Base-by-base conservation (phyloP, 2,797 vertebrate species). In the Micrastur ruficollis region DNA sequence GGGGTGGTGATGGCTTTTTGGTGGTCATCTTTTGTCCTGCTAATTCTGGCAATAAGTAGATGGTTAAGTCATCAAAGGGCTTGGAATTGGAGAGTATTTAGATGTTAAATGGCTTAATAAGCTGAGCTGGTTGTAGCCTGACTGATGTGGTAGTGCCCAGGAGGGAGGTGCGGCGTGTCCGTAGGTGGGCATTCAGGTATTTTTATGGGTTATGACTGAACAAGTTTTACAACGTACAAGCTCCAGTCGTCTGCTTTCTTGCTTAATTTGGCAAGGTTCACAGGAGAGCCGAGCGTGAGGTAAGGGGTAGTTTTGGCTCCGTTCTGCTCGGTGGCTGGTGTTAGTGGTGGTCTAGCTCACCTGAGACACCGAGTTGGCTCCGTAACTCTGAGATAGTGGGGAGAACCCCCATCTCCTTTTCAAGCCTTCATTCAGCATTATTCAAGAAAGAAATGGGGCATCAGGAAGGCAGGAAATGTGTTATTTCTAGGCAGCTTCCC, bases 151-250 rank as follows among this genome's bases (percentile, higher is more conserved):
- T 25, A 62, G 89, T 3, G 9, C 75, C 86, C 44, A 52, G 26
- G 12, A 38, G 44, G 67, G 78, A 29, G 8, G 26, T 1, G 2
- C 3, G 21, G 27, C 2, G 1, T 66, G 74, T 40, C 81, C 0
- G 1, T 71, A 85, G 93, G 79, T 93, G 82, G 78, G 71, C 74
- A 55, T 29, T 82, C 78, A 59, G 91, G 93, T 89, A 76, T 97
- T 97, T 97, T 96, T 91, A 94, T 83, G 79, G 85, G 75, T 46
- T 91, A 11, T 90, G 94, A 82, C 72, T 93, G 90, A 58, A 49
- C 32, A 52, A 46, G 22, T 76, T 94, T 95, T 93, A 74, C 85
- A 91, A 5, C 4, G 0, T 66, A 70, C 26, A 9, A 62, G 86
- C 59, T 91, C 76, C 94, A 86, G 82, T 81, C 4, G 46, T 92